These are phyloP conservation scores for Pterocles burchelli DNA, from an alignment of 2,113 vertebrate species.

Conservation along the genomic window DNA sequence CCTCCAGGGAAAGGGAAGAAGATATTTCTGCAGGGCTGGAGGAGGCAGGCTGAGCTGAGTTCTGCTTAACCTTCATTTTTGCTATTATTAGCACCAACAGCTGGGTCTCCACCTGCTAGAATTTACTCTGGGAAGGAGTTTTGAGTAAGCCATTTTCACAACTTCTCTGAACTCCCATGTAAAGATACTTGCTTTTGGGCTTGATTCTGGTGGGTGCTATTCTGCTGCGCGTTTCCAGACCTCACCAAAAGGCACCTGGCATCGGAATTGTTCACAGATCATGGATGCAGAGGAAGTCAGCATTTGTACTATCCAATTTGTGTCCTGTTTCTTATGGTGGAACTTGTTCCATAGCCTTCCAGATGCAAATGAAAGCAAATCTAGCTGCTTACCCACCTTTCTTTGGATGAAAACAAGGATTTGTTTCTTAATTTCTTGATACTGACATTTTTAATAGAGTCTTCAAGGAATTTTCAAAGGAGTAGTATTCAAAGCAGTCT, in stretches of 20 bases:
- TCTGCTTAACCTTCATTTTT: neutral
- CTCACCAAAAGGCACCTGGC: neutral
- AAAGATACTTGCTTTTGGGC: neutral
- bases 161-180: neutral
- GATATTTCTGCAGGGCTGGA: neutral
- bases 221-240: neutral
- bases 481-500: neutral
- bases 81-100: neutral
- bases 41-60: neutral
- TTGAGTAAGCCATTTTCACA: neutral
- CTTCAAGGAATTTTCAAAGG: neutral
- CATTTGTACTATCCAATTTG: neutral
- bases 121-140: neutral
- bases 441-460: neutral
- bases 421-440: neutral
- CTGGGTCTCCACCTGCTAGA: neutral
- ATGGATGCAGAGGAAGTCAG: neutral
- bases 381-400: neutral
- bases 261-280: neutral
- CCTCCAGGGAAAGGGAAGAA: neutral
- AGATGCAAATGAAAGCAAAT: neutral
- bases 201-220: neutral
- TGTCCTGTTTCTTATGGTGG: neutral
- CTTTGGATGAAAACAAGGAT: neutral
- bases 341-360: neutral